phyloP scores from a whole-genome alignment of 2,797 vertebrate species.

The Anolis apletophallus region DNA sequence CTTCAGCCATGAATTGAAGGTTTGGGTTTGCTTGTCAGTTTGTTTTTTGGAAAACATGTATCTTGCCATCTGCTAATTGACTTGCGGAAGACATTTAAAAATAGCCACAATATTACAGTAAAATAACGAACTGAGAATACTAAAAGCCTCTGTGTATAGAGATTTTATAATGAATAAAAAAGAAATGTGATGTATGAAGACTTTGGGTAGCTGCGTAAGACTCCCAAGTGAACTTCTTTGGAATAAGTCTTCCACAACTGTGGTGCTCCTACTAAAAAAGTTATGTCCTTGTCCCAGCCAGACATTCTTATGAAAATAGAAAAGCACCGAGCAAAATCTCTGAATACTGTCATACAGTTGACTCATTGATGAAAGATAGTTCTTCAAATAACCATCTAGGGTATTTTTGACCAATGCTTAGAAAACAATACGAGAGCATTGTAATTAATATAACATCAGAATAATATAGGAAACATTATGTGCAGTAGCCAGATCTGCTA shows the following conservation, averaged over 20 bases:
- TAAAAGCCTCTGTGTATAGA: neutral
- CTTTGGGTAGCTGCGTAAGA: neutral
- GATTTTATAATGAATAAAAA: neutral
- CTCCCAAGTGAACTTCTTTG: neutral
- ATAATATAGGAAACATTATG: neutral
- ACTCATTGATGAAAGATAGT: neutral
- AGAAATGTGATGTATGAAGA: neutral
- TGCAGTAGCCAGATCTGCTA: neutral
- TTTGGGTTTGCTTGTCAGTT: neutral
- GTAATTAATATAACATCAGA: neutral
- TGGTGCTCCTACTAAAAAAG: neutral
- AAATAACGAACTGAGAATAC: neutral
- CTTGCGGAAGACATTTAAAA: neutral
- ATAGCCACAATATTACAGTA: neutral
- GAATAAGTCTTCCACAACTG: neutral
- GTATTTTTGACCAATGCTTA: neutral
- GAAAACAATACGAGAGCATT: neutral
- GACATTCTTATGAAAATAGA: neutral
- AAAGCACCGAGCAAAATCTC: neutral
- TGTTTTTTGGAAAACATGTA: neutral
- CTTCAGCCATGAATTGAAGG: neutral
- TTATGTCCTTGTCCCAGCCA: neutral
- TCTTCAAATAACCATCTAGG: neutral
- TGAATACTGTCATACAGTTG: neutral
- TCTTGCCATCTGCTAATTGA: neutral